These are phyloP conservation scores for Nudaria mundana DNA, from an alignment of 2,888 invertebrate species.

Conservation along the genomic window DNA sequence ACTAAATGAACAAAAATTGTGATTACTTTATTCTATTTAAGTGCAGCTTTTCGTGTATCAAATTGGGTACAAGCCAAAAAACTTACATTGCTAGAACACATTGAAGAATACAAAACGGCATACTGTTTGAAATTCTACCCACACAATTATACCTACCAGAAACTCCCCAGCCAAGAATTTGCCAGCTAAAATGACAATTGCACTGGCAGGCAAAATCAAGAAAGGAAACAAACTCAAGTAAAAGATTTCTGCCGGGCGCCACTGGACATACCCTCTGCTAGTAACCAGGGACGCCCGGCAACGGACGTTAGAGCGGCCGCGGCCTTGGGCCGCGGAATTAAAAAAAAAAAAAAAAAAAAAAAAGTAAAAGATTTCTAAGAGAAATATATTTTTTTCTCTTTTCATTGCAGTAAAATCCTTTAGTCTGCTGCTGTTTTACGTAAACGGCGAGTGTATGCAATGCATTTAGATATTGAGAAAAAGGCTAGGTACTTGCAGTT, in stretches of 20 bases:
- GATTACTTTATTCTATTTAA: too few relatives aligned
- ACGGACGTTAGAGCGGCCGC: too few relatives aligned
- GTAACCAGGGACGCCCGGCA: too few relatives aligned
- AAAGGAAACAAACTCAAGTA: slow-evolving; percentile 32
- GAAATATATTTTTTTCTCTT: not conserved
- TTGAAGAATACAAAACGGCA: slow-evolving; percentile 15
- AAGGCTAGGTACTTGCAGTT: too few relatives aligned
- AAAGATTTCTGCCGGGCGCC: slow-evolving; percentile 2
- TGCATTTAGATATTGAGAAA: not conserved
- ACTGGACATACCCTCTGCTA: too few relatives aligned
- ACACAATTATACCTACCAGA: slow-evolving; percentile 20
- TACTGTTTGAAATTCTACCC: slow-evolving; percentile 30
- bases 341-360: too few relatives aligned
- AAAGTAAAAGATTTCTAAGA: not conserved
- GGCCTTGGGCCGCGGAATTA: too few relatives aligned
- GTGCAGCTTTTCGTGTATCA: not conserved
- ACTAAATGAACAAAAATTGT: not conserved
- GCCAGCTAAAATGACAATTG: slow-evolving; percentile 24
- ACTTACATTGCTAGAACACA: slow-evolving; percentile 19
- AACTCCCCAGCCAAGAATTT: slow-evolving; percentile 24
- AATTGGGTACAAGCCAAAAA: slow-evolving; percentile 7
- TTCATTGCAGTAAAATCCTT: not conserved
- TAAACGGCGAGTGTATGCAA: not conserved
- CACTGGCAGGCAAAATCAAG: slow-evolving; percentile 28
- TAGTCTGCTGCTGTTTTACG: not conserved